Evolutionary conservation across 2,113 vertebrate genomes (phyloP).

Genomic region (Bungarus multicinctus): DNA sequence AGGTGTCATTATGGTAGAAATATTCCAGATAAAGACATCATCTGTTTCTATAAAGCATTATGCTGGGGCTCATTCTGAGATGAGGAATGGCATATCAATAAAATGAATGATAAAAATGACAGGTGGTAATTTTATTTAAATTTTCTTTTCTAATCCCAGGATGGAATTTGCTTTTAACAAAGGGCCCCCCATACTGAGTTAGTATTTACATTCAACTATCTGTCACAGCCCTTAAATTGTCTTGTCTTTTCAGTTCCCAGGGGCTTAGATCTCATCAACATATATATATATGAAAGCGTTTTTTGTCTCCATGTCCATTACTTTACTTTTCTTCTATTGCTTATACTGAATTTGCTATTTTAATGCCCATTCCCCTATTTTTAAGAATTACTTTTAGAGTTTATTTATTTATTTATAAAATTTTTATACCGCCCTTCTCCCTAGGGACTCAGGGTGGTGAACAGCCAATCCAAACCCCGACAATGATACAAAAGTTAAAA

Average conservation of each 20-base stretch:
- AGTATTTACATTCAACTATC: background rate
- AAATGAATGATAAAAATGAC: background rate
- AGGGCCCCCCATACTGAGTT: background rate
- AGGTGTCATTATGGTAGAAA: background rate
- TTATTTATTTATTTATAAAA: no score
- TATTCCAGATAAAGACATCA: background rate
- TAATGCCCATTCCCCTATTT: background rate
- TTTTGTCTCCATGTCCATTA: background rate
- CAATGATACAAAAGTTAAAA: no score
- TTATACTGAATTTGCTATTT: background rate
- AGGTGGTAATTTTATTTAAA: background rate
- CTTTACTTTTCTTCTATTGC: background rate
- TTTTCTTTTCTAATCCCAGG: background rate
- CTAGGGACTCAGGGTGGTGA: no score
- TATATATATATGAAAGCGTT: background rate
- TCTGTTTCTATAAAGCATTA: background rate
- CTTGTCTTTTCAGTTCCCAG: background rate
- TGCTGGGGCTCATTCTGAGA: background rate
- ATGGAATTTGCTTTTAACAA: background rate
- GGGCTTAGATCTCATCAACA: background rate
- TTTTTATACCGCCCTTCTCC: no score
- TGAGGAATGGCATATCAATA: background rate
- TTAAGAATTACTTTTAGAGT: background rate
- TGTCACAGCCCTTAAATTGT: background rate
- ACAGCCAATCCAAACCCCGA: no score